Evolutionary conservation across 2,888 invertebrate species (phyloP), one percentile per base, ranked within the genome.

Genomic region (Melipona bicolor): DNA sequence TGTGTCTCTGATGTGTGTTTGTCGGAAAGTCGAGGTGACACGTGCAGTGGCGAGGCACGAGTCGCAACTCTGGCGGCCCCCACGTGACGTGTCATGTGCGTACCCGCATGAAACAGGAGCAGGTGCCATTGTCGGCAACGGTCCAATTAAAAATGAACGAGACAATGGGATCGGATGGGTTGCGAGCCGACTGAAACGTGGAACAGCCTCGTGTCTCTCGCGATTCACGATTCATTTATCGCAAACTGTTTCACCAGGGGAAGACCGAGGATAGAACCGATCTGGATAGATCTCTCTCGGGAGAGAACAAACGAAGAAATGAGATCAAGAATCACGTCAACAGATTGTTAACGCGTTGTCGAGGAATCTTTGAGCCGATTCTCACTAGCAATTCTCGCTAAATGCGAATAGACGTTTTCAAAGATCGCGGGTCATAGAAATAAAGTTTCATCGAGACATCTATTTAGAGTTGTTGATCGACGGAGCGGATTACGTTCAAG

Each of bases 41-140:
- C 89, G 89, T 89, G 89, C 88, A 83, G 86, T 70, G 70, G 80
- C 77, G 84, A 43, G 71, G 83, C 79, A 82, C 81, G 77, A 83
- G 80, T 75, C 84, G 84, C 88, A 81, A 84, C 84, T 81, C 84
- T 79, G 78, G 73, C 67, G 78, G 73, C 59, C 82, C 61, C 88
- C 90, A 88, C 89, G 90, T 90, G 88, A 90, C 87, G 81, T 79
- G 88, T 89, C 90, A 86, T 86, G 86, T 80, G 79, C 87, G 79
- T 79, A 82, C 89, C 89, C 89, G 89, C 90, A 89, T 89, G 81
- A 83, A 81, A 79, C 80, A 72, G 81, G 72, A 78, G 64, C 89
- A 89, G 87, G 87, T 89, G 89, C 85, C 81, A 83, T 85, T 84
- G 82, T 86, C 81, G 72, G 77, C 67, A 32, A 67, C 70, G 24